These are phyloP conservation scores for Tonatia bakeri DNA, from an alignment of 2,113 vertebrate species.

Conservation along the genomic window DNA sequence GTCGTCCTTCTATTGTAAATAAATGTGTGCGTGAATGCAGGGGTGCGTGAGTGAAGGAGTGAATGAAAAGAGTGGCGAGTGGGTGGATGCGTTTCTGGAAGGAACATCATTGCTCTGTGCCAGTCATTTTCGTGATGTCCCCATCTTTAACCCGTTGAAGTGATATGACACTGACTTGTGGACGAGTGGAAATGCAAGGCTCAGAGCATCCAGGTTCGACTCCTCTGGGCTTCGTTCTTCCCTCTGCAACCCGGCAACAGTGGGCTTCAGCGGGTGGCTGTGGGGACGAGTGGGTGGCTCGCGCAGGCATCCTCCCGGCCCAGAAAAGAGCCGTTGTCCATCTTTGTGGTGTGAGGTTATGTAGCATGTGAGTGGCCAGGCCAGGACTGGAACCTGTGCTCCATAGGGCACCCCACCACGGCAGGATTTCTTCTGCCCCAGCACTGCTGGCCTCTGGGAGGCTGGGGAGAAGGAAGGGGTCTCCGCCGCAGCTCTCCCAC, in stretches of 20 bases:
- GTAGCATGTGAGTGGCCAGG: not conserved
- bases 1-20: not conserved
- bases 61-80: too few relatives aligned
- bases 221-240: not conserved
- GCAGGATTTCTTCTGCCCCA: rapidly evolving
- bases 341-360: too few relatives aligned
- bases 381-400: not conserved
- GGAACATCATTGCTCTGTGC: not conserved
- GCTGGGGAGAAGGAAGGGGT: not conserved
- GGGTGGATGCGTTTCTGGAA: not conserved
- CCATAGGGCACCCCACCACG: too few relatives aligned
- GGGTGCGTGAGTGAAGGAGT: not conserved
- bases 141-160: not conserved
- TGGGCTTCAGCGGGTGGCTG: not conserved
- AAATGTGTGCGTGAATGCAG: not conserved
- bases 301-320: rapidly evolving
- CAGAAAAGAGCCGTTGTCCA: not conserved
- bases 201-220: not conserved
- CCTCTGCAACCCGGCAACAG: not conserved
- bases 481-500: not conserved
- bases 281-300: rapidly evolving
- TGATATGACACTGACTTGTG: not conserved
- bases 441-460: not conserved
- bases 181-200: not conserved
- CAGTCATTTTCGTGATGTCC: not conserved